A percentile compares a stretch with the other conserved stretches of the same genome.
Evolutionary conservation across 2,888 invertebrate species (phyloP).

Genomic region (Muschampia plurimacula): DNA sequence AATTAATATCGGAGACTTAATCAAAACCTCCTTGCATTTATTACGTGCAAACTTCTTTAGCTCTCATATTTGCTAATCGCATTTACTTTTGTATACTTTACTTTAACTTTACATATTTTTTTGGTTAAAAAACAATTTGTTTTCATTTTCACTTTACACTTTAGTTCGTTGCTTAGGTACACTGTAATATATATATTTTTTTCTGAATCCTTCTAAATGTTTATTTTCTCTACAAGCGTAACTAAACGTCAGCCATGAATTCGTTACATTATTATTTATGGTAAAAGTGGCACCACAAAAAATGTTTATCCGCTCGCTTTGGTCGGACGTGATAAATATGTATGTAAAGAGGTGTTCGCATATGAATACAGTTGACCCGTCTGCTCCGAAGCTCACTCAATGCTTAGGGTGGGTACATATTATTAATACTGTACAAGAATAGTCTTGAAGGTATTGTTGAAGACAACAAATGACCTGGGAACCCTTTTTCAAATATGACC

Average conservation of each 20-base stretch:
- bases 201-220: neutral
- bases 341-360: constrained; percentile 51
- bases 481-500: neutral
- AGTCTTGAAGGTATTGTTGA: constrained; percentile 16
- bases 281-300: constrained; percentile 25
- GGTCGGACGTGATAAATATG: constrained; percentile 60
- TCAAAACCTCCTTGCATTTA: neutral
- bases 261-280: constrained; percentile 31
- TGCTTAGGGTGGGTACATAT: constrained; percentile 47
- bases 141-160: too few species aligned
- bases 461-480: constrained; percentile 9
- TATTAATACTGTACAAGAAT: constrained; percentile 47
- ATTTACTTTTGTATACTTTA: too few species aligned
- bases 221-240: constrained; percentile 9
- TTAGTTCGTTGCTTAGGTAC: too few species aligned
- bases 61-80: too few species aligned
- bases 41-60: neutral
- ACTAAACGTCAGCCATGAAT: constrained; percentile 11
- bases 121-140: too few species aligned
- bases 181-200: neutral
- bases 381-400: constrained; percentile 57
- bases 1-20: constrained; percentile 13
- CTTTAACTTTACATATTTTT: too few species aligned
- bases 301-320: constrained; percentile 38
- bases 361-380: constrained; percentile 66